Evolutionary conservation across 2,113 vertebrate genomes (phyloP).

Genomic region (Cranoglanis bouderius): DNA sequence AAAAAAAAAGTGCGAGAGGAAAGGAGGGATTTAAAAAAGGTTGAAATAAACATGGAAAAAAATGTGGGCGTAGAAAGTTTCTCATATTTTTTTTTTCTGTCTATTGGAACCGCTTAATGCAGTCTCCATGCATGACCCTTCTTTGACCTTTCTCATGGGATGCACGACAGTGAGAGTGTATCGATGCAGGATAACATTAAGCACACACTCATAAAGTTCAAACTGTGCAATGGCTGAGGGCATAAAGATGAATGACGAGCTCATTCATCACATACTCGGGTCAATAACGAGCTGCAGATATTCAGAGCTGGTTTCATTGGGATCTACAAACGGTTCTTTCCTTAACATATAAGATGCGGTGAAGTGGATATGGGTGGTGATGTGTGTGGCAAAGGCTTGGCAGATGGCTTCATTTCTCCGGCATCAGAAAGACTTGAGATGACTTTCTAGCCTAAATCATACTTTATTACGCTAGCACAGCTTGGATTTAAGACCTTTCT

Average conservation of each 20-base stretch:
- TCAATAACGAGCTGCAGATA: background rate
- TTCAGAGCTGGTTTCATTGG: background rate
- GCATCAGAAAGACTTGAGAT: background rate
- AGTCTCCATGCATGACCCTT: background rate
- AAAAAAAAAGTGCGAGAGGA: background rate
- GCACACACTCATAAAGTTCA: background rate
- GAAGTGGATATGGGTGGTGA: background rate
- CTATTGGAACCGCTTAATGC: background rate
- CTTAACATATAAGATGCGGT: background rate
- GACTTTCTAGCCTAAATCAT: background rate
- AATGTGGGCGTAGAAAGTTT: background rate
- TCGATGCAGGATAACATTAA: background rate
- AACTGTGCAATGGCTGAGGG: background rate
- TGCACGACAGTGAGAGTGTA: background rate
- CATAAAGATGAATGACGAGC: background rate
- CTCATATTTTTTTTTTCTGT: background rate
- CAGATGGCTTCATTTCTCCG: background rate
- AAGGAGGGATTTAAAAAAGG: background rate
- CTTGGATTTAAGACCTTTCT: constrained; percentile 3
- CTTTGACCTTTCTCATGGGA: background rate
- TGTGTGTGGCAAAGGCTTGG: background rate
- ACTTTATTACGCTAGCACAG: background rate
- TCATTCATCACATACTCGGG: background rate
- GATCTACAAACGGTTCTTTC: background rate
- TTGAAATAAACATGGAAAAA: background rate